These are phyloP conservation scores for Phyllostomus hastatus DNA, from an alignment of 2,113 vertebrate genomes.

Conservation along the genomic window DNA sequence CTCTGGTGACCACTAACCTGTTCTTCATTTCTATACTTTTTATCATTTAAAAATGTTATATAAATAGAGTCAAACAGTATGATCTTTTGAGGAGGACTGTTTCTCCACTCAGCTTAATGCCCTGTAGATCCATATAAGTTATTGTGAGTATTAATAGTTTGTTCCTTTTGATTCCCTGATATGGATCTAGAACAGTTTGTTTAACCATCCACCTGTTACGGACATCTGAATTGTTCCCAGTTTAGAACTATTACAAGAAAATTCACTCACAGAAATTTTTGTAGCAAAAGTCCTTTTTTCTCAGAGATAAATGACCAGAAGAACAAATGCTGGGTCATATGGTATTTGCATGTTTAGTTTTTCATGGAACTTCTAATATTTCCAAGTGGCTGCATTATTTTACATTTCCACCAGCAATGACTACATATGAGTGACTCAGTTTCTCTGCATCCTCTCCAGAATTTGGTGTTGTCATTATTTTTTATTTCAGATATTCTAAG, in stretches of 20 bases:
- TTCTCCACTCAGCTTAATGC: not conserved
- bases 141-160: not conserved
- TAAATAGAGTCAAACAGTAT: not conserved
- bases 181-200: not conserved
- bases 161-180: not conserved
- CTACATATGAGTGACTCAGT: not conserved
- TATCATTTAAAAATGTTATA: not conserved
- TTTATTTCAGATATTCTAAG: not conserved
- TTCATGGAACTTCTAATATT: not conserved
- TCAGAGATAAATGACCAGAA: not conserved
- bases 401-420: not conserved
- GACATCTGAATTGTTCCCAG: not conserved
- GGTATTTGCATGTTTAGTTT: not conserved
- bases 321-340: not conserved
- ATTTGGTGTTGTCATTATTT: not conserved
- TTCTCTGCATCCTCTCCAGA: not conserved
- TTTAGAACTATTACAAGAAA: not conserved
- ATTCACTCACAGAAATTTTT: not conserved
- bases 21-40: not conserved
- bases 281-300: not conserved
- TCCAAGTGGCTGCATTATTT: not conserved
- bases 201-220: not conserved
- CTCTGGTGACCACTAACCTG: not conserved
- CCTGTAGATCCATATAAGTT: not conserved
- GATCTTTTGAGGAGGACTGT: not conserved